phyloP scores from a whole-genome alignment of 2,797 vertebrate species.

The Valencia hispanica region DNA sequence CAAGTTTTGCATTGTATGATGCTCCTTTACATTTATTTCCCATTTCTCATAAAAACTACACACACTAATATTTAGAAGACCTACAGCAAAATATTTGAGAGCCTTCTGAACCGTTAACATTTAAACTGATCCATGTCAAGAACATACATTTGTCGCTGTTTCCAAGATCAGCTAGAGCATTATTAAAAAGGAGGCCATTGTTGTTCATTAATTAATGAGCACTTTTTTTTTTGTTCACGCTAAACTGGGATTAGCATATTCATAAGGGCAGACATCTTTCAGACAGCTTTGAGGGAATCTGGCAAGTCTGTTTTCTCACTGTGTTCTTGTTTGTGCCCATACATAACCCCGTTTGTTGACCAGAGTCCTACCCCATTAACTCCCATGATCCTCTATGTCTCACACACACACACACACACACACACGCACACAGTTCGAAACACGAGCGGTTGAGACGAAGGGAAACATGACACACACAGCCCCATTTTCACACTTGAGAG shows the following conservation, averaged over 20 bases:
- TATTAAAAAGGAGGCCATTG: slow-evolving; percentile 80
- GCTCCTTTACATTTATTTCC: slow-evolving; percentile 1
- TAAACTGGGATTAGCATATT: slow-evolving; percentile 86
- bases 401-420: slow-evolving; percentile 31
- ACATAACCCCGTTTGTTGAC: slow-evolving; percentile 82
- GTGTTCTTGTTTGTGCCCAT: slow-evolving; percentile 77
- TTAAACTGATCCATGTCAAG: slow-evolving; percentile 21
- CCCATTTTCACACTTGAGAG: slow-evolving; percentile 79
- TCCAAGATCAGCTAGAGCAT: slow-evolving; percentile 57
- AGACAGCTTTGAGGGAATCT: slow-evolving; percentile 81
- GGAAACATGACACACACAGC: slow-evolving; percentile 57
- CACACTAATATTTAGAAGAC: background rate
- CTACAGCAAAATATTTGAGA: background rate
- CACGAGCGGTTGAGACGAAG: slow-evolving; percentile 27
- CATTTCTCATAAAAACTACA: background rate
- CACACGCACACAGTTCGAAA: slow-evolving; percentile 45
- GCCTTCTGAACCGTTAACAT: slow-evolving; percentile 19
- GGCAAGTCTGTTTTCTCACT: slow-evolving; percentile 77
- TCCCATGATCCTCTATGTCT: slow-evolving; percentile 74
- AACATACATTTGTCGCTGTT: slow-evolving; percentile 31
- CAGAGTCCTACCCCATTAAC: slow-evolving; percentile 75
- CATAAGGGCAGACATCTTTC: slow-evolving; percentile 84
- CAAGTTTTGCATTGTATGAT: background rate
- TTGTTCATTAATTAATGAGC: slow-evolving; percentile 83
- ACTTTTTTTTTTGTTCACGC: slow-evolving; percentile 64